phyloP scores from a whole-genome alignment of 2,113 vertebrate species.

The Tyto alba region DNA sequence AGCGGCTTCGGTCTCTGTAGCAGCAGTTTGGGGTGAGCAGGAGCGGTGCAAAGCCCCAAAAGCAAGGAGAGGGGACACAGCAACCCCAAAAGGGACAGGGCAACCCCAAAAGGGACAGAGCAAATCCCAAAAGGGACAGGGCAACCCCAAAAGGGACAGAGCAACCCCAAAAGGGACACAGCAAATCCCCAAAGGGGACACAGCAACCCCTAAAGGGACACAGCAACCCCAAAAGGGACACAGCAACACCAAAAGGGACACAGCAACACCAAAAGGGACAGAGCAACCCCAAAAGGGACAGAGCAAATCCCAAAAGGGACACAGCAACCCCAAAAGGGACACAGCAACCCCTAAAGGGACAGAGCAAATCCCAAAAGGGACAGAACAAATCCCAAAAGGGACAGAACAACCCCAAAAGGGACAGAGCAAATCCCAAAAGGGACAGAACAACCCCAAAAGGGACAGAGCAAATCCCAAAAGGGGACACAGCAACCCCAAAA shows the following conservation, averaged over 20 bases:
- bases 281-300: too few relatives aligned
- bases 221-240: not conserved
- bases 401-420: not conserved
- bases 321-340: not conserved
- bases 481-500: not conserved
- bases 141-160: not conserved
- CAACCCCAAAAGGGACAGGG: not conserved
- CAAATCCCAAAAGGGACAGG: not conserved
- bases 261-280: not conserved
- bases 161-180: not conserved
- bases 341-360: not conserved
- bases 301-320: too few relatives aligned
- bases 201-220: not conserved
- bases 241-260: not conserved
- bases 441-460: not conserved
- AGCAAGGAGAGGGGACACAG: not conserved
- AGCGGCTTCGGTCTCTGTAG: fast-evolving
- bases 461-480: not conserved
- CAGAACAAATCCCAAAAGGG: not conserved
- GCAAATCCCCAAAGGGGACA: not conserved
- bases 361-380: not conserved
- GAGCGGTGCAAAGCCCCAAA: not conserved
- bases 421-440: too few relatives aligned
- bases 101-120: not conserved
- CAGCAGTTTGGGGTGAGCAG: fast-evolving